Base-by-base conservation (phyloP, 2,888 invertebrate species). In the Morinoia aosen region DNA sequence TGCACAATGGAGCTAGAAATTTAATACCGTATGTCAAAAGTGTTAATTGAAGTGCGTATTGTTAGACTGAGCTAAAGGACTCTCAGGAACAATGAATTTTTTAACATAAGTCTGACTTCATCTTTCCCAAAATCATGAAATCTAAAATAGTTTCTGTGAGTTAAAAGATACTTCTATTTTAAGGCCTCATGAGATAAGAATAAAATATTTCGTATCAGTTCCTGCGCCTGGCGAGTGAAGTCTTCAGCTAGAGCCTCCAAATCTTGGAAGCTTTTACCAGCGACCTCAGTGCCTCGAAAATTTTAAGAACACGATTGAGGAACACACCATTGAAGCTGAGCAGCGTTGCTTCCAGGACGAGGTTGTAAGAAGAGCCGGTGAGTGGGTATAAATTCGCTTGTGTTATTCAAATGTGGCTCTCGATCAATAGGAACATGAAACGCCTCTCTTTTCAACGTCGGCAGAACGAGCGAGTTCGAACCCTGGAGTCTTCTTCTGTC, bases 381-480 rank as follows among this genome's bases (percentile, higher is more conserved):
- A 57, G 48, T 57, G 91, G 57, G 91, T 48, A 91, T 91, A 48
- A 91, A 57, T 91, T 91, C 91, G 48, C 90, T 33, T 57, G 57
- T 91, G 91, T 91, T 91, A 91, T 91, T 91, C 91, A 91, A 91
- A 91, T 91, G 90, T 40, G 91, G 91, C 91, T 57, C 57, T 57
- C 91, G 91, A 91, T 91, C 91, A 91, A 91, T 91, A 90, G 91
- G 57, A 91, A 33, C 91, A 39, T 33, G 91, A 91, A 91, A 91
- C 91, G 57, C 40, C 90, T 56, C 91, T 39, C 91, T 91, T 91
- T 57, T 90, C 64, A 64, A 64, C 64, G 64, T 64, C 64, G 64
- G 64, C 12, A 64, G 64, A 64, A 64, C 64, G 64, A 64, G 64
- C 64, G 64, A 64, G 64, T 64, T 64, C 64, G 64, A 64, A 19